These are phyloP conservation scores for Dorcus parallelipipedus DNA, from an alignment of 2,888 invertebrate genomes.

Conservation along the genomic window DNA sequence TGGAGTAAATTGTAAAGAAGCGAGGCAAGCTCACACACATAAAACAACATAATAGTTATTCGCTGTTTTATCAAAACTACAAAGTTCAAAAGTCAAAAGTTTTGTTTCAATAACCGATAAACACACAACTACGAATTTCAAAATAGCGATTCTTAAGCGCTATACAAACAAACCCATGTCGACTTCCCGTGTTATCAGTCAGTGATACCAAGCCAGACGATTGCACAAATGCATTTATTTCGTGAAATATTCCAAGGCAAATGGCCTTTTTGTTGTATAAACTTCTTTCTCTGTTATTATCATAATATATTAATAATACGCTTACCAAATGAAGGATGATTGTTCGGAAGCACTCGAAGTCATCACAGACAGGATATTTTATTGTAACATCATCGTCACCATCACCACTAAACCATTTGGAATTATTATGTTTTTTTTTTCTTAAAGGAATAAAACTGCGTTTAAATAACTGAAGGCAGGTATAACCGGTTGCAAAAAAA, in stretches of 20 bases:
- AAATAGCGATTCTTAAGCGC: slow-evolving; percentile 10
- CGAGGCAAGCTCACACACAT: background rate
- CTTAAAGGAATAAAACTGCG: slow-evolving; percentile 3
- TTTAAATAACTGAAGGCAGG: slow-evolving; percentile 7
- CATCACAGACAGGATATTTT: too few species aligned
- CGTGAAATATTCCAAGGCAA: background rate
- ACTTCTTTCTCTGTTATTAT: too few species aligned
- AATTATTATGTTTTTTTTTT: background rate
- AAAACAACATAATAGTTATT: slow-evolving; percentile 16
- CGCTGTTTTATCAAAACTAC: slow-evolving; percentile 28
- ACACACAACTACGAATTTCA: slow-evolving; percentile 4
- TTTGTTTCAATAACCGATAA: slow-evolving; percentile 27
- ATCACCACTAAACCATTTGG: too few species aligned
- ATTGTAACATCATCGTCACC: too few species aligned
- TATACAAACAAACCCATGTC: slow-evolving; percentile 10
- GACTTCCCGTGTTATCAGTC: slow-evolving; percentile 26
- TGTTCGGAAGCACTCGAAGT: too few species aligned
- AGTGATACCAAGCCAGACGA: slow-evolving; percentile 29
- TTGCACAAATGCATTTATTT: slow-evolving; percentile 24
- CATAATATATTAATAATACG: too few species aligned
- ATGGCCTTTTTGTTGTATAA: background rate
- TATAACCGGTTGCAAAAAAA: slow-evolving; percentile 6
- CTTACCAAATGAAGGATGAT: too few species aligned
- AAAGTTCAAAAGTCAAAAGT: slow-evolving; percentile 41
- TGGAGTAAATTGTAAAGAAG: background rate